Base-by-base conservation (phyloP, 2,113 vertebrate species). In the Ameiurus melas region DNA sequence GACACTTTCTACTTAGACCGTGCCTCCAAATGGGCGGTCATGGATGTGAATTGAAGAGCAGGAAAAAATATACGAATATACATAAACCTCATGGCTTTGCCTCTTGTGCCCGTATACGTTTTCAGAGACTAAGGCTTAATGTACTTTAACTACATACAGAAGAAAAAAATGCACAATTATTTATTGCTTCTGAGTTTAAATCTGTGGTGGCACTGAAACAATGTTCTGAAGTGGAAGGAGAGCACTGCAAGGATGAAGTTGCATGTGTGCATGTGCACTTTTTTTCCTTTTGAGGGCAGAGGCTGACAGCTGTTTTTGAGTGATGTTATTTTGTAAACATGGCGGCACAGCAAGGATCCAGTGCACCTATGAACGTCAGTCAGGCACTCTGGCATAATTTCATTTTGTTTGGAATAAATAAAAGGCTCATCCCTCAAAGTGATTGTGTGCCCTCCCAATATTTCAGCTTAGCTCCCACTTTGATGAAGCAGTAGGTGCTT, bases 341-440 rank as follows among this genome's bases (percentile, higher is more conserved):
- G 91, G 91, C 91, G 88, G 86, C 92, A 83, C 90, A 81, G 92
- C 92, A 90, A 93, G 92, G 93, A 93, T 91, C 62, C 66, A 79
- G 66, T 70, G 55, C 86, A 77, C 85, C 90, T 85, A 91, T 93
- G 94, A 93, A 93, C 90, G 90, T 93, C 92, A 92, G 90, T 94
- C 92, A 90, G 90, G 91, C 90, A 89, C 87, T 82, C 81, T 84
- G 86, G 89, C 91, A 90, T 94, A 93, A 95, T 93, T 94, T 93
- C 90, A 94, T 95, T 94, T 94, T 92, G 93, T 92, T 93, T 92
- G 92, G 93, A 94, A 95, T 94, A 94, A 94, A 95, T 93, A 94
- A 93, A 86, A 89, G 93, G 92, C 89, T 91, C 80, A 89, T 93
- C 92, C 91, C 92, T 93, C 90, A 93, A 93, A 94, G 91, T 92